Evolutionary conservation across 1,140 invertebrate species (phyloP).

Genomic region (Limonius californicus): DNA sequence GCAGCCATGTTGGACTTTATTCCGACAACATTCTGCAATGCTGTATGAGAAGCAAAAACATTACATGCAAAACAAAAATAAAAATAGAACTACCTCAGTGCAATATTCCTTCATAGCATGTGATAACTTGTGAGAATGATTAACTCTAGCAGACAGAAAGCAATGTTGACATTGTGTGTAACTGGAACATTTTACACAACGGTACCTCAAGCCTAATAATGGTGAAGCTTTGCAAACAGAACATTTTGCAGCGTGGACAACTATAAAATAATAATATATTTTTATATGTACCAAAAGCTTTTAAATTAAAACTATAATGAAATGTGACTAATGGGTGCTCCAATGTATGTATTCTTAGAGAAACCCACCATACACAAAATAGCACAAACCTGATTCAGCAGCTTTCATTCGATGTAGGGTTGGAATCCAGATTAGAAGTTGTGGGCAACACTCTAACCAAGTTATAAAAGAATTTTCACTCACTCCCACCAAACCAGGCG

Average conservation of each 20-base stretch:
- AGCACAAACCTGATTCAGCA: constrained; percentile 49
- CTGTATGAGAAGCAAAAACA: not conserved
- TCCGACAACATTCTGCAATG: no score
- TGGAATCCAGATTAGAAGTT: constrained; percentile 54
- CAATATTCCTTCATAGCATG: constrained; percentile 76
- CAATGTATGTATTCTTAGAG: no score
- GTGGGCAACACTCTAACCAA: constrained; percentile 55
- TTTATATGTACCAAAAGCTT: not conserved
- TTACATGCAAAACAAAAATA: not conserved
- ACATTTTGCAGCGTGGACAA: constrained; percentile 52
- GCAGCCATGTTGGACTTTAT: no score
- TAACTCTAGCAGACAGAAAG: constrained; percentile 66
- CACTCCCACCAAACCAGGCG: constrained; percentile 48
- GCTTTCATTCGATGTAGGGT: constrained; percentile 52
- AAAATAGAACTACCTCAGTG: constrained; percentile 39
- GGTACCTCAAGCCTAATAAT: constrained; percentile 58
- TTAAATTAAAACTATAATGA: no score
- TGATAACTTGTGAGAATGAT: constrained; percentile 64
- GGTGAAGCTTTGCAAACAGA: constrained; percentile 52
- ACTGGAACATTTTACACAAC: constrained; percentile 67
- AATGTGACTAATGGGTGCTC: no score
- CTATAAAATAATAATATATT: constrained; percentile 37
- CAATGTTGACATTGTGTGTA: constrained; percentile 74
- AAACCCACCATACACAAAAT: no score
- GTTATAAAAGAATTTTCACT: constrained; percentile 50